phyloP scores from a whole-genome alignment of 1,140 invertebrate genomes.

The Cyclargus thomasi region DNA sequence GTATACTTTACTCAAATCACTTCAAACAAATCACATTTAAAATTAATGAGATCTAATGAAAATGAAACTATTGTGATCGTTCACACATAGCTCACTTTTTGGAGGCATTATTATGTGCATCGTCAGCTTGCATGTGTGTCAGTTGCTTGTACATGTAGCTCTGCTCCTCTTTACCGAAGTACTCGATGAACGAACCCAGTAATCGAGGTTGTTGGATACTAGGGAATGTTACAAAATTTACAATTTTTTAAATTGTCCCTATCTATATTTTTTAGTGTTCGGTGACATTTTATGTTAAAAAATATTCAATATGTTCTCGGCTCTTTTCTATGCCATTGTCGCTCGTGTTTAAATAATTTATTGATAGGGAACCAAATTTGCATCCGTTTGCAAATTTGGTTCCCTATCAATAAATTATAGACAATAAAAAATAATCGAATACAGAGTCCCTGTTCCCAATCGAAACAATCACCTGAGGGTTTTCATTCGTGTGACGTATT shows the following conservation, averaged over 20 bases:
- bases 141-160: slow-evolving; percentile 38
- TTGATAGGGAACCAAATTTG: too few species aligned
- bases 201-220: slow-evolving; percentile 70
- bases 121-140: slow-evolving; percentile 32
- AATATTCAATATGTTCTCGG: too few species aligned
- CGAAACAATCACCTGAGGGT: neutral
- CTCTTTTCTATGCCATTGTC: too few species aligned
- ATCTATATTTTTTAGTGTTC: too few species aligned
- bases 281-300: too few species aligned
- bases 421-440: too few species aligned
- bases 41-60: neutral
- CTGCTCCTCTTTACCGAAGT: slow-evolving; percentile 57
- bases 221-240: slow-evolving; percentile 22
- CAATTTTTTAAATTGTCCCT: neutral
- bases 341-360: too few species aligned
- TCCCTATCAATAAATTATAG: too few species aligned
- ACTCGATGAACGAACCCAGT: slow-evolving; percentile 73
- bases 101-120: slow-evolving; percentile 33
- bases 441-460: neutral
- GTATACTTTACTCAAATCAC: too few species aligned
- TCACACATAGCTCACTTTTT: slow-evolving; percentile 41
- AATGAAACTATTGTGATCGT: neutral
- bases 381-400: too few species aligned
- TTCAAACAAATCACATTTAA: too few species aligned
- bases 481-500: neutral